Conservation (phyloP, 2,113 vertebrate genomes). For the Australoheros scitulus region DNA sequence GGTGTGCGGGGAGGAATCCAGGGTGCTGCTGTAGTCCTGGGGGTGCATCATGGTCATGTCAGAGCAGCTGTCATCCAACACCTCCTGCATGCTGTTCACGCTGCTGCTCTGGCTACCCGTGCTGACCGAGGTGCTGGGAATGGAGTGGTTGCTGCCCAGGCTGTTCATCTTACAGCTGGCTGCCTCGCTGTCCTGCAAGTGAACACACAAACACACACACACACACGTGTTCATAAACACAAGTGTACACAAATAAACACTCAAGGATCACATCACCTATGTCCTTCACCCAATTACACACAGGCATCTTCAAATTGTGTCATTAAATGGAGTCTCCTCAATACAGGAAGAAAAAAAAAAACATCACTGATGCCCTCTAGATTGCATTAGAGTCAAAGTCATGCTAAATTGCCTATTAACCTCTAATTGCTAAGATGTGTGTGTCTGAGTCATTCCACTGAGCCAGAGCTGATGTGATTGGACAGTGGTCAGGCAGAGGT, state of each 20-base stretch:
- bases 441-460: not conserved
- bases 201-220: not conserved
- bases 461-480: not conserved
- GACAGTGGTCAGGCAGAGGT: not conserved
- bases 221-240: not conserved
- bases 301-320: not conserved
- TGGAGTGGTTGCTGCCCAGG: conserved; percentile 96
- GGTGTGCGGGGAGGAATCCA: conserved; percentile 85
- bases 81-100: conserved; percentile 97
- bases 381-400: conserved; percentile 8
- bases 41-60: conserved; percentile 88
- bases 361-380: not conserved
- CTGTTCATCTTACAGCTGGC: conserved; percentile 94
- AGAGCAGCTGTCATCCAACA: conserved; percentile 91
- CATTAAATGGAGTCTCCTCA: not conserved
- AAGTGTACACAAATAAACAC: not conserved
- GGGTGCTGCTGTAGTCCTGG: conserved; percentile 83
- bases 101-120: conserved; percentile 98
- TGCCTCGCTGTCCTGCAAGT: conserved; percentile 90
- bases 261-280: not conserved
- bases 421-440: conserved; percentile 2
- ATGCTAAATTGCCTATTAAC: conserved; percentile 23
- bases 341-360: not conserved
- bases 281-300: not conserved
- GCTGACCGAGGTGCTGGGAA: conserved; percentile 95